Percentiles rank a stretch among this genome's conserved stretches.
Evolutionary conservation across 2,113 vertebrate species (phyloP).

Genomic region (Chloropsis hardwickii): DNA sequence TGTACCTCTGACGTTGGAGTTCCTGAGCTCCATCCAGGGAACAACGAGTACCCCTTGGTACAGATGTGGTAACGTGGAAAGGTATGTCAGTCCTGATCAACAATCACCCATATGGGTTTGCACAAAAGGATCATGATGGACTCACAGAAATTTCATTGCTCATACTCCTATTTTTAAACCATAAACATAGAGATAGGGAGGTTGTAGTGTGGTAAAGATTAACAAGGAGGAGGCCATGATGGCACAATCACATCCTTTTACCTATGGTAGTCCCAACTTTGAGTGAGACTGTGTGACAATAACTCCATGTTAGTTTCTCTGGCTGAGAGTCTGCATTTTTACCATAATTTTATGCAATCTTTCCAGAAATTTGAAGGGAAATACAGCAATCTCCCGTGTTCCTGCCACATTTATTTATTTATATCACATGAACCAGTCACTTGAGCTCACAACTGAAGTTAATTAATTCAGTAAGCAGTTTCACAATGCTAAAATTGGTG

Average conservation of each 20-base stretch:
- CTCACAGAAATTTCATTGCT: background rate
- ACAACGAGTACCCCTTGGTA: rapidly evolving
- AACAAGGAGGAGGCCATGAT: background rate
- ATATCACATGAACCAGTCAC: background rate
- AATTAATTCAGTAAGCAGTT: slow-evolving; percentile 26
- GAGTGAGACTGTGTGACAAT: background rate
- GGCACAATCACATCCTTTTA: background rate
- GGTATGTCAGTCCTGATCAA: background rate
- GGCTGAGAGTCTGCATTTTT: slow-evolving; percentile 1
- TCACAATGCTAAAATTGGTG: background rate
- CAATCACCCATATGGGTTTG: background rate
- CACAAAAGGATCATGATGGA: background rate
- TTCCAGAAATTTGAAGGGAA: slow-evolving; percentile 34
- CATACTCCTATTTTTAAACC: background rate
- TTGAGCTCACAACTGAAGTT: slow-evolving; percentile 37
- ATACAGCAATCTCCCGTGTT: background rate
- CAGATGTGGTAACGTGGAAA: background rate
- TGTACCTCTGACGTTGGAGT: background rate
- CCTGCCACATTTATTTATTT: slow-evolving; percentile 44
- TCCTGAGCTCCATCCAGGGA: background rate
- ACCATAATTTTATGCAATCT: slow-evolving; percentile 27
- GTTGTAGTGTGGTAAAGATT: background rate
- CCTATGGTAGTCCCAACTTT: background rate
- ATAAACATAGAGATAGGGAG: background rate
- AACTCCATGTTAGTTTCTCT: background rate